Evolutionary conservation across 2,113 vertebrate species (phyloP).

Genomic region (Parus major): DNA sequence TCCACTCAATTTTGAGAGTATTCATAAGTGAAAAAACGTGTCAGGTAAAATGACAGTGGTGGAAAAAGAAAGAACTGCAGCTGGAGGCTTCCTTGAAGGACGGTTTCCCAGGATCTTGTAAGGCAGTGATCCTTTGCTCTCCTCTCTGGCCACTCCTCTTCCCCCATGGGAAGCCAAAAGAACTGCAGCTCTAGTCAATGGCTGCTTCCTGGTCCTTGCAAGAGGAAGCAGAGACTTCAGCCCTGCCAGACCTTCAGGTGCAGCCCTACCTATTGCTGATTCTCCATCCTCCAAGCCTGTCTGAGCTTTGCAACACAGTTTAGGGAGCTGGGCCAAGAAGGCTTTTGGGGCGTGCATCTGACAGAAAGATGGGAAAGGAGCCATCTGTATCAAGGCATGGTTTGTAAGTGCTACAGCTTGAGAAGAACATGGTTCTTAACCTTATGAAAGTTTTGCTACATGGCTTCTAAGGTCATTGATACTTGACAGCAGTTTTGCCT

Average conservation of each 20-base stretch:
- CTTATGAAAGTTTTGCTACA: not conserved
- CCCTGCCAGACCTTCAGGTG: not conserved
- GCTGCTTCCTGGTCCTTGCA: not conserved
- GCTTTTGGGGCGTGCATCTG: not conserved
- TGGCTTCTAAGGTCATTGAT: not conserved
- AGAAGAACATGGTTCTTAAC: not conserved
- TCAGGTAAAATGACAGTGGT: not conserved
- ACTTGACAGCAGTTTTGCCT: not conserved
- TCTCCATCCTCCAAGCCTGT: not conserved
- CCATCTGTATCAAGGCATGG: not conserved
- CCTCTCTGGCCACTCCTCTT: not conserved
- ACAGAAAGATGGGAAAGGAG: not conserved
- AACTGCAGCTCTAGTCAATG: not conserved
- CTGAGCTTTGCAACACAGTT: accelerated
- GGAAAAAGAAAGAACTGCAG: not conserved
- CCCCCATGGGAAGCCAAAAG: not conserved
- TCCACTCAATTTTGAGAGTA: not conserved
- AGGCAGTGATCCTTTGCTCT: not conserved
- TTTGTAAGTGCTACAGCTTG: not conserved
- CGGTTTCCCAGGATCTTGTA: not conserved
- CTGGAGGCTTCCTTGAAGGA: not conserved
- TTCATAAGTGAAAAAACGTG: not conserved
- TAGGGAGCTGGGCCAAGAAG: not conserved
- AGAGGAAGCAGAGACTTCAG: not conserved
- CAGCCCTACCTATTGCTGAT: not conserved